Evolutionary conservation across 2,888 invertebrate species (phyloP), one percentile per base, ranked within the genome.

Genomic region (Hyppa rectilinea): DNA sequence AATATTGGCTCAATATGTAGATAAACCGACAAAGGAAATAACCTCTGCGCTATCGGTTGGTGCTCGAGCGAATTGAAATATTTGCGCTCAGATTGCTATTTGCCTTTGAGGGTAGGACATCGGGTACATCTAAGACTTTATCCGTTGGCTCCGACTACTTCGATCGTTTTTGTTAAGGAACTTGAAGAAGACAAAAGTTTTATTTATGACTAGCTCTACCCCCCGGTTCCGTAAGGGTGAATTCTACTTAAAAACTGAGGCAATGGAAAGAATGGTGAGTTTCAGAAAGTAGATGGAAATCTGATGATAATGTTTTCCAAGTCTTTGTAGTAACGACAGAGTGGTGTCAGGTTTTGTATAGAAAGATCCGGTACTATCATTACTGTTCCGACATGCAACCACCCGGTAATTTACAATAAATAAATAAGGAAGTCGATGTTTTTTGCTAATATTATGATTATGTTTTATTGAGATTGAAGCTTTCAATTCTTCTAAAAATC

Each of bases 21-120:
- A 81, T 73, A 81, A 81, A 82, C 45, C 55, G 71, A 75, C 67
- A 75, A 67, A 71, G 68, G 74, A 85, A 79, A 82, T 74, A 85
- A 72, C 71, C 65, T 60, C 40, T 14, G 64, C 50, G 66, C 73
- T 74, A 76, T 82, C 75, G 68, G 69, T 73, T 64, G 75, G 74
- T 78, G 67, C 70, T 73, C 59, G 81, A 82, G 78, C 81, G 84
- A 83, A 88, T 84, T 85, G 86, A 87, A 89, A 88, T 88, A 88
- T 88, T 88, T 88, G 87, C 85, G 72, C 75, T 75, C 82, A 87
- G 84, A 89, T 89, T 89, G 86, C 82, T 89, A 86, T 89, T 89
- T 89, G 86, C 86, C 76, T 87, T 86, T 82, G 84, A 79, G 76
- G 75, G 84, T 87, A 78, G 83, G 65, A 68, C 70, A 59, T 65